Evolutionary conservation across 2,888 invertebrate species (phyloP).

Genomic region (Pachycephus smyrnensis): DNA sequence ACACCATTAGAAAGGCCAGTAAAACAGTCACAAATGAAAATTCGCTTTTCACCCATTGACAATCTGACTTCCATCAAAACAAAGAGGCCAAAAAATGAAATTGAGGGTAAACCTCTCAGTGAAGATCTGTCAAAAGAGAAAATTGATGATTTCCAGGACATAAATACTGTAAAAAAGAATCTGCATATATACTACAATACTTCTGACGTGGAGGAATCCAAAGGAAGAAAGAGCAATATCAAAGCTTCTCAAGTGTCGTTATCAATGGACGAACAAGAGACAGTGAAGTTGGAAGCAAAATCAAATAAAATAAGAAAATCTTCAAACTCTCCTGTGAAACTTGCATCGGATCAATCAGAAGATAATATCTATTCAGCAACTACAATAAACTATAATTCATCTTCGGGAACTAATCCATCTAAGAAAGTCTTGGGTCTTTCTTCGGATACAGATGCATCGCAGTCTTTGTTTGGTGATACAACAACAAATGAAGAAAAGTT

Average conservation of each 20-base stretch:
- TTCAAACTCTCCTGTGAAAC: not conserved
- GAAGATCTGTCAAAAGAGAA: not conserved
- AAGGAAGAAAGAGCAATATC: not conserved
- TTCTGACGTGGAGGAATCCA: not conserved
- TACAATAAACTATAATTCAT: not conserved
- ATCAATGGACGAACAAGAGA: not conserved
- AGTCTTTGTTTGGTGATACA: constrained; percentile 5
- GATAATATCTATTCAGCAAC: not conserved
- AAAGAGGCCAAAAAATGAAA: not conserved
- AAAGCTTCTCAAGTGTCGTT: not conserved
- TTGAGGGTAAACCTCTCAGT: not conserved
- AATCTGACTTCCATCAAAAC: not conserved
- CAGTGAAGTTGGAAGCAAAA: not conserved
- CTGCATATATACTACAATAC: not conserved
- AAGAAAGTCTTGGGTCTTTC: constrained; percentile 4
- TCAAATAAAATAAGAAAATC: constrained; percentile 6
- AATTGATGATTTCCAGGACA: not conserved
- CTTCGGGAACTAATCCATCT: not conserved
- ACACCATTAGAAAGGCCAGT: not conserved
- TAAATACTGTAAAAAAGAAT: not conserved
- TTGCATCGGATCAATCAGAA: not conserved
- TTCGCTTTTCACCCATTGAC: not conserved
- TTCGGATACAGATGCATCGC: not conserved
- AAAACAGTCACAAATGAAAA: not conserved
- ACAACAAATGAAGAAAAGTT: not conserved